Evolutionary conservation across 2,113 vertebrate genomes (phyloP), one percentile per base, ranked within the genome.

Genomic region (Perca flavescens): DNA sequence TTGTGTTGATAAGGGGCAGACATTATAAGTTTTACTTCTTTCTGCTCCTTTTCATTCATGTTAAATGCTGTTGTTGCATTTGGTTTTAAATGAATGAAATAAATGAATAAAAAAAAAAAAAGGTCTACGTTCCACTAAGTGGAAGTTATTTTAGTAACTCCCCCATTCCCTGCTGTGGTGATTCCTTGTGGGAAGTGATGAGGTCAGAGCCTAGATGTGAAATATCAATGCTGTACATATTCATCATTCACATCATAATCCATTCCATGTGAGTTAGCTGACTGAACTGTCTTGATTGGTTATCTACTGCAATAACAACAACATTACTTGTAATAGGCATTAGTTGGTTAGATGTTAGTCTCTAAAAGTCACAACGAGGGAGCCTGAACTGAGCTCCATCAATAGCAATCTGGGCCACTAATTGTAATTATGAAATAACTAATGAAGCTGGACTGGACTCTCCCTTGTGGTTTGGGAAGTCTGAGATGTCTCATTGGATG

Each of bases 141-240:
- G 62, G 47, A 73, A 73, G 31, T 77, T 74, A 60, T 78, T 78
- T 66, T 43, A 34, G 50, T 65, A 19, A 34, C 52, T 54, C 16
- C 49, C 53, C 53, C 12, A 43, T 31, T 79, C 49, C 28, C 66
- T 54, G 72, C 25, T 83, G 76, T 60, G 61, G 71, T 40, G 52
- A 81, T 81, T 75, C 54, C 21, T 61, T 65, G 36, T 13, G 79
- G 16, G 40, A 22, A 79, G 40, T 5, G 40, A 69, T 22, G 10
- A 79, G 57, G 34, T 70, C 62, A 79, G 19, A 43, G 40, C 17
- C 15, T 47, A 61, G 34, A 58, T 2, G 0, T 50, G 40, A 57
- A 54, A 49, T n/a, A 65, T 46, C 40, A 46, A 46, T 0, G 15
- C n/a, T 67, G 8, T 63, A 53, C 40, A 13, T 40, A 64, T 17